Evolutionary conservation across 2,888 invertebrate species (phyloP).

Genomic region (Ectemnius cavifrons): DNA sequence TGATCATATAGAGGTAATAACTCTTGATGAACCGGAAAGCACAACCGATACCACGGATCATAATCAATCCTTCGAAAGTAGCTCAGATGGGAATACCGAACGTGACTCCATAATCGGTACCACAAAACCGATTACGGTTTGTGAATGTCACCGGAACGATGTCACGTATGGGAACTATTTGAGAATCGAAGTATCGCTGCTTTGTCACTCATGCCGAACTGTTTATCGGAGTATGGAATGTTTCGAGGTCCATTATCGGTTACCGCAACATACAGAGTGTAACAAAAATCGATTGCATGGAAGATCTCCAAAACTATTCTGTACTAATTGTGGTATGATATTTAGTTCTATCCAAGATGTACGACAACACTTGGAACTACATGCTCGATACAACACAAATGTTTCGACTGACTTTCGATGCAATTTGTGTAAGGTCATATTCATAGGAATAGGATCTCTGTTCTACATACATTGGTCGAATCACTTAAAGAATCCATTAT

Average conservation of each 20-base stretch:
- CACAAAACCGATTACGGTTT: slow-evolving; percentile 51
- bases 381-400: slow-evolving; percentile 42
- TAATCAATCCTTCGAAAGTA: background rate
- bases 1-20: no score
- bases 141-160: slow-evolving; percentile 65
- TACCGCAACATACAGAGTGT: slow-evolving; percentile 36
- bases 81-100: no score
- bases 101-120: background rate
- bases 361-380: slow-evolving; percentile 64
- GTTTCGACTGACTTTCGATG: slow-evolving; percentile 59
- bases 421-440: slow-evolving; percentile 72
- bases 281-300: slow-evolving; percentile 50
- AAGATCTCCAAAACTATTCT: slow-evolving; percentile 65
- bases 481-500: slow-evolving; percentile 65
- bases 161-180: slow-evolving; percentile 45
- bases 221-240: slow-evolving; percentile 69
- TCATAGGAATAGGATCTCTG: slow-evolving; percentile 65
- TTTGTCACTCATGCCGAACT: slow-evolving; percentile 65
- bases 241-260: slow-evolving; percentile 67
- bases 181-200: slow-evolving; percentile 70
- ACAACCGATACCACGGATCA: background rate
- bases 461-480: slow-evolving; percentile 70
- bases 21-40: no score
- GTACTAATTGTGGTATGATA: slow-evolving; percentile 62
- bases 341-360: slow-evolving; percentile 63